phyloP scores from a whole-genome alignment of 1,140 invertebrate species.

The Hyphantria cunea region DNA sequence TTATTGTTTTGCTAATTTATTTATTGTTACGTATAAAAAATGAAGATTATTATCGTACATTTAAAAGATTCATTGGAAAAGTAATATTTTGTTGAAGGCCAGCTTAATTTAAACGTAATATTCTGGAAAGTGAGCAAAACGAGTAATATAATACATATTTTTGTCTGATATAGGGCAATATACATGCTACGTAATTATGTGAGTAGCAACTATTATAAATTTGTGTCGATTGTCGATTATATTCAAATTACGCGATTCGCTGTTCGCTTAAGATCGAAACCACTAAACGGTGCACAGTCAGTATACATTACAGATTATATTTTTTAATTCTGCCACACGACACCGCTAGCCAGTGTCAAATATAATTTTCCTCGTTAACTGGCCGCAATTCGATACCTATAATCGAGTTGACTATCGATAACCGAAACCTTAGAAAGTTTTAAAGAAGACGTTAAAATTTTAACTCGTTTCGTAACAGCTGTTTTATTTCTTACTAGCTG shows the following conservation, averaged over 20 bases:
- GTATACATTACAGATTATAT: constrained; percentile 47
- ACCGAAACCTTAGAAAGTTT: constrained; percentile 66
- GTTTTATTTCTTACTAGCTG: constrained; percentile 35
- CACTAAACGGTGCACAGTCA: constrained; percentile 22
- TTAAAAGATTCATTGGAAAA: too few relatives aligned
- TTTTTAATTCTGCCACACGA: constrained; percentile 63
- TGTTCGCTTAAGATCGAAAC: constrained; percentile 2
- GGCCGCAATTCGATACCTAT: constrained; percentile 66
- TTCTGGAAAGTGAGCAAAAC: too few relatives aligned
- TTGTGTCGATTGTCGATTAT: too few relatives aligned
- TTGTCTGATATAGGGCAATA: too few relatives aligned
- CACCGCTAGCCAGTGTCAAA: constrained; percentile 62
- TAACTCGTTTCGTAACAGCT: constrained; percentile 49
- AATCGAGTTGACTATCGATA: constrained; percentile 65
- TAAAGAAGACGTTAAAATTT: constrained; percentile 49
- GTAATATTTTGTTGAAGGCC: too few relatives aligned
- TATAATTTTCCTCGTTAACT: constrained; percentile 72
- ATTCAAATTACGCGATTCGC: not conserved
- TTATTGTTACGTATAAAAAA: too few relatives aligned
- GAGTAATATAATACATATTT: too few relatives aligned
- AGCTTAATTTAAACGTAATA: too few relatives aligned
- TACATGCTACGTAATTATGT: too few relatives aligned
- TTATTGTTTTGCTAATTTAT: too few relatives aligned
- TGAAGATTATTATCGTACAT: too few relatives aligned
- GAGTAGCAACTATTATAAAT: too few relatives aligned